A percentile compares a stretch with the other conserved stretches of the same genome.
Conservation (phyloP, 2,888 invertebrate species). For the Drosophila longiperda region DNA sequence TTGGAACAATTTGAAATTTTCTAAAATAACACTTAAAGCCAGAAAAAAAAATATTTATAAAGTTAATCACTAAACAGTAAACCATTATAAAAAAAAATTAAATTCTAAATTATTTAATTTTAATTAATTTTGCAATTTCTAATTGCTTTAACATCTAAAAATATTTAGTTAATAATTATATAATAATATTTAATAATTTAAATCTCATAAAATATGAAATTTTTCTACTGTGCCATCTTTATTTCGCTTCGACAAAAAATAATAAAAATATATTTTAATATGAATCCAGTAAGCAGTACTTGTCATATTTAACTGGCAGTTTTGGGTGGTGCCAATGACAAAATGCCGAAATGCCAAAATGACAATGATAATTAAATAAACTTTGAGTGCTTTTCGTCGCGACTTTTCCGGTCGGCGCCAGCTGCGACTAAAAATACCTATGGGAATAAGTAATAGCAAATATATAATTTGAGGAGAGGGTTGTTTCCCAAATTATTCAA, state of each 20-base stretch:
- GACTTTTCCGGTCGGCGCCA: conserved; percentile 44
- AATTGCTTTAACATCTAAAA: too few species aligned
- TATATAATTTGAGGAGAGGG: conserved; percentile 9
- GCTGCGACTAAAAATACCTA: conserved; percentile 52
- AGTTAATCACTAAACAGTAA: too few species aligned
- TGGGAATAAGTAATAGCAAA: conserved; percentile 31
- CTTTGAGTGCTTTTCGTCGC: conserved; percentile 73
- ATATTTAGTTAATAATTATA: background rate
- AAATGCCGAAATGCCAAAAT: conserved; percentile 41
- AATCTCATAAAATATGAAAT: background rate
- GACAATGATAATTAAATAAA: conserved; percentile 77
- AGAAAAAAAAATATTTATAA: too few species aligned
- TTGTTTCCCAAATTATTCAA: conserved; percentile 56
- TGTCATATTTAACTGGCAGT: conserved; percentile 7
- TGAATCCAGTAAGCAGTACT: conserved; percentile 19
- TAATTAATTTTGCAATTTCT: too few species aligned
- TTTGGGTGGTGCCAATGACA: conserved; percentile 10
- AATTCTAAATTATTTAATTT: too few species aligned
- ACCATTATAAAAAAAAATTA: too few species aligned
- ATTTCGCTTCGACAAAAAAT: background rate
- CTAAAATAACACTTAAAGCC: too few species aligned
- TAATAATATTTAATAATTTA: background rate
- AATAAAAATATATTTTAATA: conserved; percentile 39
- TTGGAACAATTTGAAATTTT: background rate
- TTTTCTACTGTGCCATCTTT: conserved; percentile 1